phyloP scores from a whole-genome alignment of 2,888 invertebrate species.

The Eupithecia exiguata region DNA sequence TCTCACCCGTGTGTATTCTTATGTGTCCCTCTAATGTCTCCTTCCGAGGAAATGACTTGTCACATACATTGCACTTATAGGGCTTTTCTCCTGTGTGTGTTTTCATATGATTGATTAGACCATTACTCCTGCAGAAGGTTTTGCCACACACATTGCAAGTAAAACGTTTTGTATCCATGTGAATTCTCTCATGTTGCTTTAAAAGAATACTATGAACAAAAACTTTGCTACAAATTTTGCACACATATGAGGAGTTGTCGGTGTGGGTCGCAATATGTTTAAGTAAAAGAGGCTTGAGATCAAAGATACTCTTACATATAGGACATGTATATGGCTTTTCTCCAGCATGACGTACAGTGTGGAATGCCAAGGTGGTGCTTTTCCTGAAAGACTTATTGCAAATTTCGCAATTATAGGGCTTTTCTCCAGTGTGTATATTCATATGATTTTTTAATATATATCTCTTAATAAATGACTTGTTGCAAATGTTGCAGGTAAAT shows the following conservation, averaged over 20 bases:
- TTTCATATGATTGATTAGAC: conserved; percentile 23
- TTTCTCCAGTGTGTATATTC: conserved; percentile 27
- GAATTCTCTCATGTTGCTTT: conserved; percentile 19
- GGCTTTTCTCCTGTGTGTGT: conserved; percentile 36
- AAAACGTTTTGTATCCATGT: conserved; percentile 20
- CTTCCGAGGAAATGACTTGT: conserved; percentile 24
- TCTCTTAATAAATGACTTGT: conserved; percentile 23
- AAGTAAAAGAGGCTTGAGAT: conserved; percentile 18
- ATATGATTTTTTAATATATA: conserved; percentile 19
- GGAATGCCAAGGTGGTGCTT: conserved; percentile 20
- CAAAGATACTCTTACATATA: conserved; percentile 25
- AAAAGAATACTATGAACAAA: conserved; percentile 17
- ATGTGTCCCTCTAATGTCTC: conserved; percentile 20
- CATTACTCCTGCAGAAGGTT: conserved; percentile 22
- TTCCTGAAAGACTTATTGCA: conserved; percentile 17
- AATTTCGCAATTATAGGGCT: conserved; percentile 17
- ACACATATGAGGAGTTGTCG: conserved; percentile 28
- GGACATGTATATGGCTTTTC: conserved; percentile 21
- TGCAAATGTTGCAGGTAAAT: conserved; percentile 21
- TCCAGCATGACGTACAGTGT: conserved; percentile 18
- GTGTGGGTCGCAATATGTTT: conserved; percentile 28
- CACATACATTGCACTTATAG: conserved; percentile 30
- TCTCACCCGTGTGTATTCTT: conserved; percentile 28
- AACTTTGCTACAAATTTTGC: conserved; percentile 20
- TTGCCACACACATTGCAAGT: conserved; percentile 23